A percentile compares a stretch with the other conserved stretches of the same genome.
phyloP scores from a whole-genome alignment of 92 coral and sea anemone genomes.

The Siderastrea siderea region DNA sequence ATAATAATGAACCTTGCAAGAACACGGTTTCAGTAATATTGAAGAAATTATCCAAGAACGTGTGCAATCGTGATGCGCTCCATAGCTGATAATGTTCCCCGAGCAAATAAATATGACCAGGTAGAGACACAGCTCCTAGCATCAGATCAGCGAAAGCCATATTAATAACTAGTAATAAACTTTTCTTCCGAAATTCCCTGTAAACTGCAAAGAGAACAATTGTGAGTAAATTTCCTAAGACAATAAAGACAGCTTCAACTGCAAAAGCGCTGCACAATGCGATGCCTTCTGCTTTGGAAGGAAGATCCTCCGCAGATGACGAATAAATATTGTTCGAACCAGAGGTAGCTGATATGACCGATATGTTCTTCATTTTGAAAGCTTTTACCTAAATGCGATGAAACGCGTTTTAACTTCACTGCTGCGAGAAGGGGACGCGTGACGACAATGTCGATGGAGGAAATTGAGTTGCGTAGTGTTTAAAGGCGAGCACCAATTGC shows the following conservation, averaged over 20 bases:
- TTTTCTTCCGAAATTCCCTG: conserved; percentile 8
- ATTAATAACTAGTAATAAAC: conserved; percentile 2
- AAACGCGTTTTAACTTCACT: too few relatives aligned
- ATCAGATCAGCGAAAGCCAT: conserved; percentile 36
- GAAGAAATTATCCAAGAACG: background rate
- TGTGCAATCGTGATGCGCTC: background rate
- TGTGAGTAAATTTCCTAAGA: background rate
- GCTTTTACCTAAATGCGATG: background rate
- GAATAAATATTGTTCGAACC: background rate
- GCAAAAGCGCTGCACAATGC: background rate
- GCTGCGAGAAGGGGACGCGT: background rate
- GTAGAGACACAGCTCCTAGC: conserved; percentile 15
- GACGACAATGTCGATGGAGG: background rate
- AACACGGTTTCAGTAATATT: background rate
- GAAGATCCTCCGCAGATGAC: background rate
- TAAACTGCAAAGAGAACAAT: background rate
- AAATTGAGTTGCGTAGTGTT: too few relatives aligned
- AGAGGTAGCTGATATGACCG: background rate
- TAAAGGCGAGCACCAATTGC: too few relatives aligned
- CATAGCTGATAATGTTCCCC: background rate
- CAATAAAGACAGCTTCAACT: background rate
- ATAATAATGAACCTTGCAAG: background rate
- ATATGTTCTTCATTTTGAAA: background rate
- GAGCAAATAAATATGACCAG: background rate
- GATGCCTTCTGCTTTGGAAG: background rate